A percentile compares a stretch with the other conserved stretches of the same genome.
phyloP scores from a whole-genome alignment of 2,113 vertebrate species.

The Platycercus adscitus region DNA sequence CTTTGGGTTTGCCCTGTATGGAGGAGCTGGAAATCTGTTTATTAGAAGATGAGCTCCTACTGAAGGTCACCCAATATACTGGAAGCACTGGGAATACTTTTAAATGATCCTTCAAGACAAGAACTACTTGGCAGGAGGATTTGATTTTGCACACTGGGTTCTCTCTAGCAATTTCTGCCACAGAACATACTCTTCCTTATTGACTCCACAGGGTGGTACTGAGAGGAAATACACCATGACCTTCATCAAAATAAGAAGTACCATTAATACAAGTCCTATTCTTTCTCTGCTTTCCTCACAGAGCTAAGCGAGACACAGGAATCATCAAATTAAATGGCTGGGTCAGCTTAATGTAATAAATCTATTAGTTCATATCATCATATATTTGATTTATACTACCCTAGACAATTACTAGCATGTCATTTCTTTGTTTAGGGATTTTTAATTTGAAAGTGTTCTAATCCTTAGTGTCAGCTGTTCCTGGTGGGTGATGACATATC shows the following conservation, averaged over 20 bases:
- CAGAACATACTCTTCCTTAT: neutral
- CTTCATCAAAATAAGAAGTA: slow-evolving; percentile 13
- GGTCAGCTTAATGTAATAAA: slow-evolving; percentile 66
- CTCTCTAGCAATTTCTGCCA: neutral
- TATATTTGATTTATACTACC: slow-evolving; percentile 68
- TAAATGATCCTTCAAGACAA: neutral
- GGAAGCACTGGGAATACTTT: neutral
- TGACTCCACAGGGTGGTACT: neutral
- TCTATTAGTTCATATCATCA: slow-evolving; percentile 62
- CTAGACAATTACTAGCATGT: slow-evolving; percentile 67
- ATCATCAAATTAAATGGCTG: slow-evolving; percentile 56
- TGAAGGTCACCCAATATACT: neutral
- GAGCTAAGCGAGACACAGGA: neutral
- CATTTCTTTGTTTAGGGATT: slow-evolving; percentile 72
- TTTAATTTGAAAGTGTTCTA: slow-evolving; percentile 74
- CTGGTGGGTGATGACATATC: slow-evolving; percentile 73
- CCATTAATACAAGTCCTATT: neutral
- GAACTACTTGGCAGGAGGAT: neutral
- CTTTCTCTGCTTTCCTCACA: slow-evolving; percentile 24
- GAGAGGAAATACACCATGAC: slow-evolving; percentile 3
- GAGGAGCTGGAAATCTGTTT: neutral
- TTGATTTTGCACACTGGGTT: neutral
- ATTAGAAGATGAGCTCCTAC: neutral
- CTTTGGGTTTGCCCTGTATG: neutral
- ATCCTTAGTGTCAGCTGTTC: slow-evolving; percentile 74